phyloP scores from a whole-genome alignment of 2,797 vertebrate genomes.

The Moxostoma hubbsi region DNA sequence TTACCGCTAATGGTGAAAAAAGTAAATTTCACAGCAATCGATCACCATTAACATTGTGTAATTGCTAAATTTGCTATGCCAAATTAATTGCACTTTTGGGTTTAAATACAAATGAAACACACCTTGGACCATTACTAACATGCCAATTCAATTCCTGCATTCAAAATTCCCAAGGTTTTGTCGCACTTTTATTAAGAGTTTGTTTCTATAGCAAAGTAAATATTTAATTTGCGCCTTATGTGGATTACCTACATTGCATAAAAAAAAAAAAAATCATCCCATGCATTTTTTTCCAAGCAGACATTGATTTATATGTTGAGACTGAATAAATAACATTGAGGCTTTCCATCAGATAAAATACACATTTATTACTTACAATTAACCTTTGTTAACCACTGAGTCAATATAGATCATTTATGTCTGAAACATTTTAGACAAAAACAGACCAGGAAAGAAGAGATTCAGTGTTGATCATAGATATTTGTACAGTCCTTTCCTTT shows the following conservation, averaged over 20 bases:
- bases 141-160: not conserved
- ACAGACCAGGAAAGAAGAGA: conserved; percentile 37
- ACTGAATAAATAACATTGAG: conserved; percentile 17
- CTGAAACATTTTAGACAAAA: conserved; percentile 23
- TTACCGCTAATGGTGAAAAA: not conserved
- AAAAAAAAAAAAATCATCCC: not conserved
- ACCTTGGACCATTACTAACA: not conserved
- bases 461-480: conserved; percentile 37
- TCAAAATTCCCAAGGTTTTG: not conserved
- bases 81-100: not conserved
- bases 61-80: not conserved
- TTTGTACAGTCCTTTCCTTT: conserved; percentile 65
- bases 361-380: conserved; percentile 64
- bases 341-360: conserved; percentile 66
- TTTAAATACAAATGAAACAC: not conserved
- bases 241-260: not conserved
- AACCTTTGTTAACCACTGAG: conserved; percentile 61
- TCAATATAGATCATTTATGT: conserved; percentile 41
- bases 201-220: not conserved
- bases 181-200: not conserved
- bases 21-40: not conserved
- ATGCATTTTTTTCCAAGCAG: not conserved
- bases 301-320: not conserved
- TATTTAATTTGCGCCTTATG: not conserved
- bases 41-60: not conserved